Conservation (phyloP, 2,888 invertebrate genomes). For the Amiota mariae region DNA sequence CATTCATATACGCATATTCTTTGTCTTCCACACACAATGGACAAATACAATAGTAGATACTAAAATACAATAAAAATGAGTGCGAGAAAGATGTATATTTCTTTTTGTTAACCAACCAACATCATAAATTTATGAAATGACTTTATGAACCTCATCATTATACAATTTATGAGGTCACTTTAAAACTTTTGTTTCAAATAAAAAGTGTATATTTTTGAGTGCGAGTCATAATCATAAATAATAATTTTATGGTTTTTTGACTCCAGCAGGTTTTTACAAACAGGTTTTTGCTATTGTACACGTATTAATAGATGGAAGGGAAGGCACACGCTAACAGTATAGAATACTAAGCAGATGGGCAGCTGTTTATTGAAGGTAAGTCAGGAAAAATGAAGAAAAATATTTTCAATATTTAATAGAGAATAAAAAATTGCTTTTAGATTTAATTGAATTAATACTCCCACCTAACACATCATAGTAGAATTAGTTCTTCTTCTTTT, state of each 20-base stretch:
- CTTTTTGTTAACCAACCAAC: neutral
- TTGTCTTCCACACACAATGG: neutral
- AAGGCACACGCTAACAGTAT: neutral
- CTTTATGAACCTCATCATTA: conserved; percentile 65
- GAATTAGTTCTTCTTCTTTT: too few relatives aligned
- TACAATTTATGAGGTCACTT: conserved; percentile 63
- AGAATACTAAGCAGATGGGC: too few relatives aligned
- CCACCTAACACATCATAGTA: neutral
- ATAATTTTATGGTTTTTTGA: conserved; percentile 17
- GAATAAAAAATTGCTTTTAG: too few relatives aligned
- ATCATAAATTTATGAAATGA: conserved; percentile 48
- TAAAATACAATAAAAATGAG: conserved; percentile 1
- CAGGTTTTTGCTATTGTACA: neutral
- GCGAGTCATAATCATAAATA: conserved; percentile 1
- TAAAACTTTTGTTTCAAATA: neutral
- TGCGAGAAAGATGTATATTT: conserved; percentile 19
- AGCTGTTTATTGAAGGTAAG: too few relatives aligned
- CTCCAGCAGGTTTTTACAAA: conserved; percentile 7
- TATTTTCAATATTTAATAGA: too few relatives aligned
- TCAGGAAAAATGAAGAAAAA: too few relatives aligned
- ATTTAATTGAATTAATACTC: neutral
- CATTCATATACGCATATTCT: neutral
- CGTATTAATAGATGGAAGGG: neutral
- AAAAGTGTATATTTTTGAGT: neutral
- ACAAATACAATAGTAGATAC: conserved; percentile 10